These are phyloP conservation scores for Bucorvus abyssinicus DNA, from an alignment of 2,797 vertebrate genomes.

Conservation along the genomic window DNA sequence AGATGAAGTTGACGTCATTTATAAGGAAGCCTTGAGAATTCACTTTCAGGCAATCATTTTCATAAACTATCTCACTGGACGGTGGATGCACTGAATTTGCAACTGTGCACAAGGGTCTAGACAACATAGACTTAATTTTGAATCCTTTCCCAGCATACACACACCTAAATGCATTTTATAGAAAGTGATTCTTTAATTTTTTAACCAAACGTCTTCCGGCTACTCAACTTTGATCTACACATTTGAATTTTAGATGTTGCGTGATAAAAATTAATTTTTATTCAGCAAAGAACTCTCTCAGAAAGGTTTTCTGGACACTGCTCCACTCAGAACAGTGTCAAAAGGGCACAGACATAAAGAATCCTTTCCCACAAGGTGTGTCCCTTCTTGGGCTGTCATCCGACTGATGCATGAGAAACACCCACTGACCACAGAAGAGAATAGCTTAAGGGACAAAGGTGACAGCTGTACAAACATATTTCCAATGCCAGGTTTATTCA, in stretches of 20 bases:
- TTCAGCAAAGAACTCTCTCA: not conserved
- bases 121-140: not conserved
- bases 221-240: not conserved
- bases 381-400: conserved; percentile 37
- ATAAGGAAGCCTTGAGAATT: not conserved
- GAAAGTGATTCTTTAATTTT: not conserved
- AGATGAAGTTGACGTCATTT: not conserved
- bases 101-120: not conserved
- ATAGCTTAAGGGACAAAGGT: conserved; percentile 50
- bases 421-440: conserved; percentile 47
- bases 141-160: not conserved
- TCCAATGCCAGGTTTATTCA: conserved; percentile 29
- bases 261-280: not conserved
- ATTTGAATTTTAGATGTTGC: not conserved
- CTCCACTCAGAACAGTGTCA: conserved; percentile 1
- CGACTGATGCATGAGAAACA: conserved; percentile 16
- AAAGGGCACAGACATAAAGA: conserved; percentile 46
- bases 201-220: not conserved
- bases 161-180: not conserved
- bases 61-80: not conserved
- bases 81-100: not conserved
- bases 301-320: not conserved
- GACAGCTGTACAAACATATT: conserved; percentile 60
- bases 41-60: not conserved
- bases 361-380: conserved; percentile 62